Base-by-base conservation (phyloP, 2,888 invertebrate genomes). In the Mesorhabditis spiculigera region DNA sequence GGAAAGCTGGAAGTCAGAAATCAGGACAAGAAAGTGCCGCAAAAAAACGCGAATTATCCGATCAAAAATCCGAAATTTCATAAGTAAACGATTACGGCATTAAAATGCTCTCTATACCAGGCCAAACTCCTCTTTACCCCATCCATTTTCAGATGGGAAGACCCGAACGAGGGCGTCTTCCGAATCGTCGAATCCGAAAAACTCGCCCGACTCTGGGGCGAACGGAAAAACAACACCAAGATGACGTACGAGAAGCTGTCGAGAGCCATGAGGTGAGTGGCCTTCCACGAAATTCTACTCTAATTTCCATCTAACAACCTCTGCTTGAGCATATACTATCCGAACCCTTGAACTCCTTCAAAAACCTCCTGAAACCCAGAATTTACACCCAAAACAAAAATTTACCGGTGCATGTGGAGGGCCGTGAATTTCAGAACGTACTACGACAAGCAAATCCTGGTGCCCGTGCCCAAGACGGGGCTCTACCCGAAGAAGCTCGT, bases 201-300 rank as follows among this genome's bases (percentile, higher is more conserved):
- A 84, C 92, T 94, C 4, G 93, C 94, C 2, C 90, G 91, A 82
- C 89, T 93, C 65, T 94, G 94, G 94, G 93, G 93, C 4, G 90
- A 90, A 74, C 88, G 92, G 86, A 93, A 93, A 86, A 91, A 92
- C 86, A 94, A 94, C 86, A 91, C 91, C 67, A 91, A 91, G 86
- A 94, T 94, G 94, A 93, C 92, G 63, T 94, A 93, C 86, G 94
- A 94, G 87, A 94, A 94, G 87, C 90, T 94, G 83, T 93, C 93
- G 87, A 88, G 94, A 75, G 94, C 94, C 16, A 93, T 94, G 91
- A 90, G 92, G 91, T 91, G 63, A n/a, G 66, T 62, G 41, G 50
- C 13, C 44, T 6, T 4, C 10, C 43, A 43, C 10, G 45, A 28
- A n/a, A 8, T 63, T 16, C n/a, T 63, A 28, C 43, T 13, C 10